phyloP scores from a whole-genome alignment of 2,113 vertebrate genomes.

The Brevimyrus niger region DNA sequence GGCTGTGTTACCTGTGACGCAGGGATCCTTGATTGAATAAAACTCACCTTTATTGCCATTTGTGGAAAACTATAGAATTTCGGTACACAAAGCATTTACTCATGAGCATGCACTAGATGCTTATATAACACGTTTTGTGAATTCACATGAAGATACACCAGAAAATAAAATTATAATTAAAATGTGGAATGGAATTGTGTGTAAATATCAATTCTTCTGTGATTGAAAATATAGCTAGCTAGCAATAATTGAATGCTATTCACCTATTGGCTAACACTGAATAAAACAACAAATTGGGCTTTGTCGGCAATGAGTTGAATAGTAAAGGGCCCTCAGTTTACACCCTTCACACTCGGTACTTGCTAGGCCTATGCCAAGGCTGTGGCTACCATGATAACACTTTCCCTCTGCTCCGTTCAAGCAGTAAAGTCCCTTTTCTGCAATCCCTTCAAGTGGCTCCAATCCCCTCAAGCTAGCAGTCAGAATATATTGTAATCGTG shows the following conservation, averaged over 20 bases:
- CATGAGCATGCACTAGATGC: neutral
- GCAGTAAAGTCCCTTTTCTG: neutral
- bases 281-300: neutral
- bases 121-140: neutral
- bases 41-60: neutral
- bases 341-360: neutral
- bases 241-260: neutral
- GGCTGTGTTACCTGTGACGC: neutral
- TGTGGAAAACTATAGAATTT: neutral
- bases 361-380: neutral
- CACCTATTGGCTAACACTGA: neutral
- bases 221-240: neutral
- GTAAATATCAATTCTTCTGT: neutral
- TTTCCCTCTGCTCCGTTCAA: neutral
- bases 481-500: neutral
- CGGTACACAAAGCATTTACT: neutral
- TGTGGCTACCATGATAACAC: neutral
- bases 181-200: neutral
- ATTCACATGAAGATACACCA: neutral
- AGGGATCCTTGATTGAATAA: neutral
- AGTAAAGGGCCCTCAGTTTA: neutral
- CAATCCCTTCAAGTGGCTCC: neutral
- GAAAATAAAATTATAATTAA: neutral
- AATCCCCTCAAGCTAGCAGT: neutral
- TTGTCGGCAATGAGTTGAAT: neutral